A percentile compares a stretch with the other conserved stretches of the same genome.
Conservation (phyloP, 2,797 vertebrate species). For the Danio tinwini region DNA sequence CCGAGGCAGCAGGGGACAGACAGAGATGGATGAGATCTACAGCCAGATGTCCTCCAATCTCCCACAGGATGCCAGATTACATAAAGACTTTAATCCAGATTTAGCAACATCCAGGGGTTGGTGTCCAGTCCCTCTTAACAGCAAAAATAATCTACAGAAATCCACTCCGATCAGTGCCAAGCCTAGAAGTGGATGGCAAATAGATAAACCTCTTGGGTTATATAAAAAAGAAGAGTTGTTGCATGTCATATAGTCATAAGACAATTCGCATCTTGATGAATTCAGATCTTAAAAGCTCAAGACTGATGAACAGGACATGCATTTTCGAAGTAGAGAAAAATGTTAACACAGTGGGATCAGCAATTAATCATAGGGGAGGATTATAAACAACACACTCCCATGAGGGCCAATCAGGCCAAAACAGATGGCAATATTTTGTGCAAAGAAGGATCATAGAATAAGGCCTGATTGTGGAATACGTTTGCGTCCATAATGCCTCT, state of each 20-base stretch:
- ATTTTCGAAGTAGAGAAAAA: neutral
- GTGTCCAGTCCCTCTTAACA: slow-evolving; percentile 18
- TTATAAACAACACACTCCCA: slow-evolving; percentile 25
- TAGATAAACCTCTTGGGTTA: neutral
- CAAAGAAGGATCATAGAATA: slow-evolving; percentile 28
- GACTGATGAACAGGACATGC: neutral
- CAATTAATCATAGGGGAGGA: slow-evolving; percentile 15
- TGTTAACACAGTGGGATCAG: neutral
- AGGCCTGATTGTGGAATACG: slow-evolving; percentile 16
- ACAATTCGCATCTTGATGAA: neutral
- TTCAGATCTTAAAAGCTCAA: slow-evolving; percentile 10
- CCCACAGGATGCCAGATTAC: slow-evolving; percentile 79
- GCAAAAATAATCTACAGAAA: slow-evolving; percentile 58
- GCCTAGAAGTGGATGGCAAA: neutral
- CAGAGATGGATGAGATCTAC: slow-evolving; percentile 68
- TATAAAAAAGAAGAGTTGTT: neutral
- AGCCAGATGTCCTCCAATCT: slow-evolving; percentile 83
- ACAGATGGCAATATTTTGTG: slow-evolving; percentile 31
- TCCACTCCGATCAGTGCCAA: slow-evolving; percentile 21
- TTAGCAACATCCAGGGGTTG: slow-evolving; percentile 66
- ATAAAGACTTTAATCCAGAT: slow-evolving; percentile 80
- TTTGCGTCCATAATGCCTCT: neutral
- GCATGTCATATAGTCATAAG: neutral
- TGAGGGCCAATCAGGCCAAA: slow-evolving; percentile 29
- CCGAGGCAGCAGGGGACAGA: slow-evolving; percentile 20